Base-by-base conservation (phyloP, 2,113 vertebrate genomes). In the Anarrhichthys ocellatus region DNA sequence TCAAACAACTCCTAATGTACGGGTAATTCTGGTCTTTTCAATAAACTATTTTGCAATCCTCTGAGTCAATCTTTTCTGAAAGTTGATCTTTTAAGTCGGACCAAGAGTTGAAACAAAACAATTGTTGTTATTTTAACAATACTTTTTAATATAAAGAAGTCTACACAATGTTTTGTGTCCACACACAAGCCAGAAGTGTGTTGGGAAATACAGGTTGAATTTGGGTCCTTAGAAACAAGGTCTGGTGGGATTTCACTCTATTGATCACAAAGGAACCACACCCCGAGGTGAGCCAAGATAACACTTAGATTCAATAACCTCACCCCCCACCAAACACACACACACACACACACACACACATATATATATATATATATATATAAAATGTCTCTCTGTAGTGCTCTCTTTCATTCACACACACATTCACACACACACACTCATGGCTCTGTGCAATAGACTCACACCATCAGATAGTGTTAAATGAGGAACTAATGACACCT, bases 401-500 rank as follows among this genome's bases (percentile, higher is more conserved):
- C 29, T 29, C 29, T 29, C 29, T 29, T 29, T 29, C 29, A 29
- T 29, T 29, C 29, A 29, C 29, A 29, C 29, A 29, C 29, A 29
- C 29, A 29, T 29, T 29, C 29, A 29, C 29, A 29, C 29, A 29
- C 29, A 56, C 85, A 76, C 73, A 80, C 72, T 59, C 59, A 63
- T 65, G 59, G 38, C 62, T 52, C 50, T 83, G 81, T 92, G 90
- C 90, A 92, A 89, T 89, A 73, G 83, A 88, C 73, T 92, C 91
- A 83, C 87, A 78, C 84, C 83, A 94, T 94, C 92, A 92, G 93
- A 94, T 94, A 92, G 90, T 94, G 93, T 92, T 94, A 93, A 92
- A 94, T 93, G 91, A 91, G 86, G 83, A 81, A 65, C 92, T 94
- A 95, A 95, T 93, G 91, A 90, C 86, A 87, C 83, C 84, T 93